Base-by-base conservation (phyloP, 2,888 invertebrate species). In the Drosophila algonquin region DNA sequence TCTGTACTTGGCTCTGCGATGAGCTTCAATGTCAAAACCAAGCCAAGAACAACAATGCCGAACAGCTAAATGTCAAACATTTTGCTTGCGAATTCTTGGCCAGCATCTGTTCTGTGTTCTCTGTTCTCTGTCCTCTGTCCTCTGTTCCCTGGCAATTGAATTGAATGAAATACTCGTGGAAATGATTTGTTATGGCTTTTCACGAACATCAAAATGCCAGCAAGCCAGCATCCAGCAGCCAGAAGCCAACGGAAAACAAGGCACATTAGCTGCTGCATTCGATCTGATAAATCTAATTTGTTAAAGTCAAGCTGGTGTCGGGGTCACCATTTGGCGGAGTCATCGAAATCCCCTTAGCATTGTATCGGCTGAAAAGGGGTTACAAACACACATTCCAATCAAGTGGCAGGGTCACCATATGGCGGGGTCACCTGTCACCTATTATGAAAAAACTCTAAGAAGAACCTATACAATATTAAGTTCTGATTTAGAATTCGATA, bases 1-100 rank as follows among this genome's bases (percentile, higher is more conserved):
- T 44, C 44, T 55, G 46, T 24, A 40, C 14, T 40, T 55, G 71
- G 68, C 55, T 58, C 51, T 53, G 56, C 77, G 76, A 77, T 67
- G 79, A 67, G 82, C 70, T 76, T 81, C 79, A 79, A 81, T 79
- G 79, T 81, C 79, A 76, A 79, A 65, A 61, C 60, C 63, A 73
- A 63, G 65, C 65, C 56, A 56, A 75, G 67, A 63, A 64, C 62
- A 75, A 75, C 52, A 56, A 55, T 47, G 68, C 50, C 35, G 48
- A 53, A 58, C 40, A 30, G 50, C 35, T 68, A 80, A 80, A 75
- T 80, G 78, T 67, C 77, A 78, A 78, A 58, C 53, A 61, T 52
- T 54, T 45, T 58, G 65, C 53, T 56, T 30, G 67, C 60, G 59
- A 56, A 51, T 70, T 48, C 57, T 70, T 14, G 46, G 52, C 30